Evolutionary conservation across 2,888 invertebrate species (phyloP), one percentile per base, ranked within the genome.

Genomic region (Ophonus ardosiacus): DNA sequence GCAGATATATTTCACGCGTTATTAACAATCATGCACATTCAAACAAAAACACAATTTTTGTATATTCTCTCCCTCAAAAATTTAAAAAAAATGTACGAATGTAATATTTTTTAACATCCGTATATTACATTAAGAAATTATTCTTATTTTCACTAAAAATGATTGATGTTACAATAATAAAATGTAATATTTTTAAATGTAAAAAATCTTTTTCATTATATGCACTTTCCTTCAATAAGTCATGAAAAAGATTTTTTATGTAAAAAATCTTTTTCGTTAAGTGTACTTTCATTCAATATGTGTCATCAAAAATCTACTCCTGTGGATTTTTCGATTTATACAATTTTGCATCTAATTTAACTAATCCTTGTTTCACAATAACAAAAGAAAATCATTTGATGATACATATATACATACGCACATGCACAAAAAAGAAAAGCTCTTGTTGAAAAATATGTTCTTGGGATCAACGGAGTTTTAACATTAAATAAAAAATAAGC

Each of bases 381-480:
- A 61, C 43, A 51, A 51, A 51, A 13, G 7, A 7, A 13, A 51
- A 13, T 51, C 43, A 13, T 51, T 51, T 51, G 43, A 51, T 51
- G 43, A 51, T 51, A 51, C 31, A 31, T 31, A 5, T 63, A 63
- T 13, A 24, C 63, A 21, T 63, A 63, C 24, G 63, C 63, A 21
- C 24, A 21, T 21, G 24, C 71, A n/a, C 38, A n/a, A 7, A 59
- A 59, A 56, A 59, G 17, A 59, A 59, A 56, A 80, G 40, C 59
- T 80, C 61, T 38, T 40, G 80, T 80, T 80, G 80, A 38, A 80
- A 13, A 80, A 80, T 61, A 31, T 31, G 61, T 38, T 80, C 7
- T 59, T 59, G 80, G 59, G 80, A 80, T 61, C 80, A 80, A 80
- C 80, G 63, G 61, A 80, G 59, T 40, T 80, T 74, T 68, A 24